A percentile compares a stretch with the other conserved stretches of the same genome.
These are phyloP conservation scores for Dendroctonus valens DNA, from an alignment of 1,140 invertebrate genomes.

Conservation along the genomic window DNA sequence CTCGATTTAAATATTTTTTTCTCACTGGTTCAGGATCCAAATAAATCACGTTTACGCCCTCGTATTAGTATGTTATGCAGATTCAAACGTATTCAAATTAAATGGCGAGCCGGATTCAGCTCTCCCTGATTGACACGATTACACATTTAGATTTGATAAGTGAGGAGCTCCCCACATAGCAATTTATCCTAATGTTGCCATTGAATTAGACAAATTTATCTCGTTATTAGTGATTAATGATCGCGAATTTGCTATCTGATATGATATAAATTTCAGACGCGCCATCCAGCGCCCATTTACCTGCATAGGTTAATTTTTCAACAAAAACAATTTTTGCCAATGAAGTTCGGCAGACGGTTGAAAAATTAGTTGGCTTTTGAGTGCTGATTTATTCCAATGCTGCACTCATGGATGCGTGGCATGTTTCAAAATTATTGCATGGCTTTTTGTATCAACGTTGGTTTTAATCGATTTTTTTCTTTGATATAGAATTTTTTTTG, in stretches of 20 bases:
- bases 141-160: background rate
- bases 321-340: too few species aligned
- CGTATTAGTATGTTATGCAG: too few species aligned
- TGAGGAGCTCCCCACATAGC: background rate
- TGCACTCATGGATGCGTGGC: background rate
- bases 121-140: too few species aligned
- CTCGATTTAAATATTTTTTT: too few species aligned
- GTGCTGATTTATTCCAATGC: background rate
- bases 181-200: background rate
- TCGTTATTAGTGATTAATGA: constrained; percentile 7
- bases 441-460: background rate
- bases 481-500: too few species aligned
- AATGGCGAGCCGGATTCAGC: constrained; percentile 1
- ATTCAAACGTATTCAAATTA: background rate
- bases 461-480: background rate
- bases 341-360: background rate
- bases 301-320: too few species aligned
- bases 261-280: constrained; percentile 5
- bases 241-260: constrained; percentile 10
- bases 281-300: too few species aligned
- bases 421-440: background rate
- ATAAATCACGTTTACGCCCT: too few species aligned
- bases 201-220: constrained; percentile 15
- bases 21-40: too few species aligned
- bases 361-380: background rate